phyloP scores from a whole-genome alignment of 2,113 vertebrate species.

The Mus pahari region DNA sequence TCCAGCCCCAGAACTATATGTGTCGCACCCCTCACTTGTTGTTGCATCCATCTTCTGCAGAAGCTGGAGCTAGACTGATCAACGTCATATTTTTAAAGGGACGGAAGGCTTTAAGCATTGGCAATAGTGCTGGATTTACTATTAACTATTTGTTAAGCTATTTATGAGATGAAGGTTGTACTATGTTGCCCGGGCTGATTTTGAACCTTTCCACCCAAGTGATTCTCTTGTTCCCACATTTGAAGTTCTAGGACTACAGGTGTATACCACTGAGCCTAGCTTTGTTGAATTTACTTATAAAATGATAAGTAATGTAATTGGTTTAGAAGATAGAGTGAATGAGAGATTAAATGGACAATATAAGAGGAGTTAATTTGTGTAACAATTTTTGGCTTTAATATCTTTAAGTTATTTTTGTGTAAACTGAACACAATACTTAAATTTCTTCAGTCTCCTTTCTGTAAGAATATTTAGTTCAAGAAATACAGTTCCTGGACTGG shows the following conservation, averaged over 20 bases:
- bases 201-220: background rate
- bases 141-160: background rate
- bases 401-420: background rate
- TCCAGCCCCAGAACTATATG: background rate
- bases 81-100: background rate
- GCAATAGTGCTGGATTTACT: background rate
- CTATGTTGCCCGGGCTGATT: background rate
- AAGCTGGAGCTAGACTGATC: background rate
- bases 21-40: background rate
- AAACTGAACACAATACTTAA: background rate
- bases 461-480: constrained; percentile 10
- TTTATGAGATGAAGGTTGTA: background rate
- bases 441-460: background rate
- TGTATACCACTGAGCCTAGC: too few species aligned
- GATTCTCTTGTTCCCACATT: background rate
- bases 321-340: background rate
- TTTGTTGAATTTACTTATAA: background rate
- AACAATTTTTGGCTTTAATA: background rate
- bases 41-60: background rate
- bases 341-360: background rate
- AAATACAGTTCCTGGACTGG: background rate
- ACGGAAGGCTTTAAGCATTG: background rate
- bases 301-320: background rate
- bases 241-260: background rate
- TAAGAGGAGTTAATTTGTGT: background rate